Evolutionary conservation across 1,140 invertebrate genomes (phyloP).

Genomic region (Penaeus vannamei): DNA sequence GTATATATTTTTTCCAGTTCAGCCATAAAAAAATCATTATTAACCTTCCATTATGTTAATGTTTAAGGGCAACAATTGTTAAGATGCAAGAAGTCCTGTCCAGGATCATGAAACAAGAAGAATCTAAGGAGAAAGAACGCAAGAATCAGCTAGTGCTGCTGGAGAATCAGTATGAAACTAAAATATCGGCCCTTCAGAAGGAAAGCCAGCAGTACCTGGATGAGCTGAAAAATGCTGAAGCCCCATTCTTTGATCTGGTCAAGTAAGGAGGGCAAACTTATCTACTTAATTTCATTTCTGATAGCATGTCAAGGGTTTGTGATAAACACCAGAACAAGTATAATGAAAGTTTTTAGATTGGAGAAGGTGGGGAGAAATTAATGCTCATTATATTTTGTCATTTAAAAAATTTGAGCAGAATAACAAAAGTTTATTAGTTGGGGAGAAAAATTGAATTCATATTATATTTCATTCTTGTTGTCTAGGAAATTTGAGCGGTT

Average conservation of each 20-base stretch:
- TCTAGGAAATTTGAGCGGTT: conserved; percentile 55
- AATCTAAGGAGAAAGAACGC: conserved; percentile 29
- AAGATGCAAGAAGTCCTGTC: conserved; percentile 41
- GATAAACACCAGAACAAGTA: too few species aligned
- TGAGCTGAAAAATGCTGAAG: conserved; percentile 53
- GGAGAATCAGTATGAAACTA: conserved; percentile 38
- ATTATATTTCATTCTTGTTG: neutral
- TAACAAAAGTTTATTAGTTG: neutral
- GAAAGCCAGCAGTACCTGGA: conserved; percentile 40
- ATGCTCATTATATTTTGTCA: neutral
- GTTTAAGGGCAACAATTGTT: conserved; percentile 31
- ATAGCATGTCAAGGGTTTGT: neutral
- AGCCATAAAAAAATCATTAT: too few species aligned
- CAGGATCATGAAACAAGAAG: conserved; percentile 44
- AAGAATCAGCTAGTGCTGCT: conserved; percentile 30
- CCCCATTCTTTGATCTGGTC: conserved; percentile 51
- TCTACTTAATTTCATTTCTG: neutral
- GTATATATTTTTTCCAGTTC: neutral
- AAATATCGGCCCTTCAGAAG: neutral
- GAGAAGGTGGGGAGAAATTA: neutral
- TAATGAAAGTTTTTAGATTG: neutral
- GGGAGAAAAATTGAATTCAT: neutral
- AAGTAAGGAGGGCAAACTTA: conserved; percentile 43
- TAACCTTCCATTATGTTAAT: too few species aligned
- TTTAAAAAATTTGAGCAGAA: too few species aligned